Evolutionary conservation across 2,113 vertebrate genomes (phyloP), one percentile per base, ranked within the genome.

Genomic region (Pheucticus melanocephalus): DNA sequence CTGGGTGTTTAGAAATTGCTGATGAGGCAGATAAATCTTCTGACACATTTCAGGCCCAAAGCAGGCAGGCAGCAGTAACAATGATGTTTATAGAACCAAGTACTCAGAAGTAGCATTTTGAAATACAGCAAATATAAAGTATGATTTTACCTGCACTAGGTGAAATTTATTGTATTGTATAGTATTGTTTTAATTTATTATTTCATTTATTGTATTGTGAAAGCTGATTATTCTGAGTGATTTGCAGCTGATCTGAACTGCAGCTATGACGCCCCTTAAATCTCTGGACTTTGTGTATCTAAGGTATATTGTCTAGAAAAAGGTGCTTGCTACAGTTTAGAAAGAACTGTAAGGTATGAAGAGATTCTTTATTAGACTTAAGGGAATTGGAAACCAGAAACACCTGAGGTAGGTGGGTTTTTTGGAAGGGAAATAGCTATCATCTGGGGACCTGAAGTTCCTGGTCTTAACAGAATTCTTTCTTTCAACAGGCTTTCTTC

Each of bases 21-120:
- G 84, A 93, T 95, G 80, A 89, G 90, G 60, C 88, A 96, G 79
- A 97, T 96, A 95, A 95, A 94, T 96, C 63, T 90, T 95, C 57
- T 37, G 45, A 90, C 61, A 95, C 5, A 23, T 82, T 95, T 96
- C 79, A 76, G 86, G 54, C 56, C 59, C 71, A 69, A 76, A 95
- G 51, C 81, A 97, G 70, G 63, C 82, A 91, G 64, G 82, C 94
- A 88, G 65, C 27, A 57, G 40, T 61, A 82, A 90, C 81, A 81
- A 68, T 86, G 69, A 82, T 70, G 63, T 88, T 92, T 97, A 68
- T 33, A 91, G 63, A 91, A 73, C 53, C 70, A 95, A 91, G 40
- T 70, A 33, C 16, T 76, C n/a, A 71, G 48, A 35, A 81, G 82
- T 61, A 85, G 64, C 51, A 56, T 92, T 94, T 90, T 92, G 53